A percentile compares a stretch with the other conserved stretches of the same genome.
phyloP scores from a whole-genome alignment of 2,113 vertebrate species.

The Anhinga anhinga region DNA sequence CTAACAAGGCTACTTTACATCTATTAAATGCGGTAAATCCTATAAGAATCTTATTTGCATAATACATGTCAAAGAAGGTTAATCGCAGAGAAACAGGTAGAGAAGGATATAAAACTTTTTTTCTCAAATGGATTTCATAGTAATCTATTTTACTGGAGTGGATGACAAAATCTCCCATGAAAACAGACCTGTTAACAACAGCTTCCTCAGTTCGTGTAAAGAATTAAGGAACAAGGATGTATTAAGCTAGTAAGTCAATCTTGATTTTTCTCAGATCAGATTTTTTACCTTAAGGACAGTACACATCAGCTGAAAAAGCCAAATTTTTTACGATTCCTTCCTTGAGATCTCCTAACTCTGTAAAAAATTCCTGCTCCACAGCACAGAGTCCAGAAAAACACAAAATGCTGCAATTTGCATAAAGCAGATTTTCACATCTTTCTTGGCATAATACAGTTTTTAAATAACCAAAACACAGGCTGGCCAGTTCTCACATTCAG shows the following conservation, averaged over 20 bases:
- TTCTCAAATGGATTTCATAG: neutral
- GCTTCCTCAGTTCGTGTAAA: neutral
- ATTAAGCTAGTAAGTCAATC: neutral
- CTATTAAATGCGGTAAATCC: neutral
- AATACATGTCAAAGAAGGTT: slow-evolving; percentile 16
- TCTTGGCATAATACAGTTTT: neutral
- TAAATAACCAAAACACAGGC: neutral
- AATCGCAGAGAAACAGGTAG: neutral
- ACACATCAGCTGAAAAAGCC: neutral
- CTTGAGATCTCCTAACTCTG: neutral
- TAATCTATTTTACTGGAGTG: neutral
- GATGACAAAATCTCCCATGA: neutral
- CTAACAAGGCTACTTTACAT: slow-evolving; percentile 18
- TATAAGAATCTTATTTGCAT: neutral
- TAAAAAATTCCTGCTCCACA: neutral
- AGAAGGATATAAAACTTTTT: neutral
- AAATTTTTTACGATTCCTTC: neutral
- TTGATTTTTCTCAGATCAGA: neutral
- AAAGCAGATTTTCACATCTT: neutral
- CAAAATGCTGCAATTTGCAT: neutral
- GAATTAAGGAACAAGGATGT: neutral
- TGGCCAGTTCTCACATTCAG: neutral
- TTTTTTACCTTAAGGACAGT: neutral
- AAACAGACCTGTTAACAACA: neutral
- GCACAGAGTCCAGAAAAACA: neutral